phyloP scores from a whole-genome alignment of 2,113 vertebrate species.

The Tupaia tana region DNA sequence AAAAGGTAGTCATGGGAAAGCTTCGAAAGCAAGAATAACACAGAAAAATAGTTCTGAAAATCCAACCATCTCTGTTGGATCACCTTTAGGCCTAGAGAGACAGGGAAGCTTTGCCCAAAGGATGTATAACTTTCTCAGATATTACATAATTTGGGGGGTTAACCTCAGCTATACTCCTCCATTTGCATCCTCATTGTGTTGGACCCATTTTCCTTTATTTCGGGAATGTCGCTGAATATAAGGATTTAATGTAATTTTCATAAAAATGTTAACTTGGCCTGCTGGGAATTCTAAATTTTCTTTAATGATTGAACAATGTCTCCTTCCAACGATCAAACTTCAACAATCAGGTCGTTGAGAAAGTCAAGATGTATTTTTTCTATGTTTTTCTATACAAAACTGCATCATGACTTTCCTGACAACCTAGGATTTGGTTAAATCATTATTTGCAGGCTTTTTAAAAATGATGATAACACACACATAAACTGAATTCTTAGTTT shows the following conservation, averaged over 20 bases:
- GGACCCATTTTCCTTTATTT: neutral
- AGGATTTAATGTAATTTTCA: conserved; percentile 43
- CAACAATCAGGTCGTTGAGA: neutral
- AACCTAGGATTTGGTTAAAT: conserved; percentile 26
- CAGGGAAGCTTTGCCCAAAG: conserved; percentile 21
- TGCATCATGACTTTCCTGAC: too few relatives aligned
- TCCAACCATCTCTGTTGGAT: neutral
- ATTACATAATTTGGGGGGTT: conserved; percentile 21
- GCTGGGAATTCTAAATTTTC: neutral
- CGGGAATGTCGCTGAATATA: neutral
- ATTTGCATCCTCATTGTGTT: conserved; percentile 5
- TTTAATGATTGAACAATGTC: conserved; percentile 31
- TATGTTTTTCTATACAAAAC: too few relatives aligned
- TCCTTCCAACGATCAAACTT: conserved; percentile 45
- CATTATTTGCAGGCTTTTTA: neutral
- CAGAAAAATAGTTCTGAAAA: conserved; percentile 69
- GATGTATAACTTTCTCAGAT: neutral
- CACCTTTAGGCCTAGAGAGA: neutral
- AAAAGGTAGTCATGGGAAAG: conserved; percentile 50
- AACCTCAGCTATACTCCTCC: neutral
- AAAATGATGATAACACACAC: neutral
- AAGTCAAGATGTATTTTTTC: too few relatives aligned
- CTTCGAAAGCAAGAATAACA: conserved; percentile 62
- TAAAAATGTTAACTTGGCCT: conserved; percentile 57
- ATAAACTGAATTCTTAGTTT: conserved; percentile 32